Evolutionary conservation across 2,113 vertebrate genomes (phyloP), one percentile per base, ranked within the genome.

Genomic region (Heterocephalus glaber): DNA sequence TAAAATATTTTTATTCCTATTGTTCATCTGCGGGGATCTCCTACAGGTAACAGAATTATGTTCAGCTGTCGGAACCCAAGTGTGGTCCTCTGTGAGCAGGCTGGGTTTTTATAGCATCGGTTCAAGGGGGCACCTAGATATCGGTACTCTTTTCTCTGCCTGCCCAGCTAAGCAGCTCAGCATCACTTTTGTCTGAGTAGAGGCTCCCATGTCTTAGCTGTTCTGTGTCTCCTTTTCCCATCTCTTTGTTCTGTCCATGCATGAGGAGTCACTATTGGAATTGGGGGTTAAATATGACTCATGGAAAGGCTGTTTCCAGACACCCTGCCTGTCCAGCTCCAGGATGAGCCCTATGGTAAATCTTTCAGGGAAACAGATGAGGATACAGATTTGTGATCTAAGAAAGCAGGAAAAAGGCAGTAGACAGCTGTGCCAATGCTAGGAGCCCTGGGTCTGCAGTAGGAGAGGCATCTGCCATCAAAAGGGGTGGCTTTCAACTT

Each of bases 1-100:
- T 63, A 66, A 28, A n/a, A n/a, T 65, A 65, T 81, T 80, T 95
- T 84, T 54, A 74, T 60, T 94, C 58, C 76, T 87, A 60, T 58
- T 83, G 49, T 56, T 16, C 74, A 54, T 33, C 70, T 56, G 14
- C 54, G 52, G 80, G 24, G 41, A 9, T 52, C 76, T 92, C 28
- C 26, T 38, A 52, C 12, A 44, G 83, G 52, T 63, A 77, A 88
- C 11, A 86, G 56, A 47, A 38, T 68, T 30, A 17, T 24, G 35
- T 13, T 20, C 54, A 60, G 65, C 14, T 79, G 49, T 66, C 33
- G 91, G 66, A 56, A 19, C 68, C 41, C 52, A 49, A 26, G 47
- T n/a, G 52, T 38, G 56, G 56, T 66, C 58, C 80, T 89, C 63
- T 77, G 63, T 47, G 54, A 63, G 54, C 7, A 72, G 74, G 58